Conservation (phyloP, 2,113 vertebrate species). For the Lophotis ruficrista region DNA sequence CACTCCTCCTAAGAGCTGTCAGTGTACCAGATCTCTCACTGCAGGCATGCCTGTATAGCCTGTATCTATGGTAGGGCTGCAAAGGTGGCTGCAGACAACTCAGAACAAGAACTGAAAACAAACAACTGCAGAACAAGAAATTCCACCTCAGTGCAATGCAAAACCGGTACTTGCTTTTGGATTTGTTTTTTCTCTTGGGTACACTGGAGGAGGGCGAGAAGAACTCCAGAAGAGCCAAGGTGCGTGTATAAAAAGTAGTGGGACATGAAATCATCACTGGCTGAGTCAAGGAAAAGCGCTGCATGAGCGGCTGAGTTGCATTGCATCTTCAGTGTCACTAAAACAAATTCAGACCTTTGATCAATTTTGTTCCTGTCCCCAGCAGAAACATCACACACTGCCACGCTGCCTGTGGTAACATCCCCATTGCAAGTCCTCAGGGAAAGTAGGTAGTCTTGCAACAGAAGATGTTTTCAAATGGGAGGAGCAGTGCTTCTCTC, state of each 20-base stretch:
- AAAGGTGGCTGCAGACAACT: neutral
- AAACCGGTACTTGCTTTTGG: neutral
- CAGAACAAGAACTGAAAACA: neutral
- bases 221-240: neutral
- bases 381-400: neutral
- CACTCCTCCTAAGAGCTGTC: neutral
- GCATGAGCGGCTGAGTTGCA: neutral
- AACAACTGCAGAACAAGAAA: neutral
- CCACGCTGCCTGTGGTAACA: neutral
- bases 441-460: neutral
- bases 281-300: neutral
- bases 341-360: neutral
- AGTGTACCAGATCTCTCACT: neutral
- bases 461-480: neutral
- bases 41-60: fast-evolving
- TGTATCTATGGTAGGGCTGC: fast-evolving
- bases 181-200: neutral
- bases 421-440: neutral
- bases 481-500: neutral
- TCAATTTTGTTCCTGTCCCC: neutral
- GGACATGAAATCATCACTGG: neutral
- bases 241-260: neutral
- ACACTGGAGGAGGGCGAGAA: neutral
- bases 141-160: neutral
- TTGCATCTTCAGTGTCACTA: neutral